A percentile compares a stretch with the other conserved stretches of the same genome.
Evolutionary conservation across 2,113 vertebrate genomes (phyloP).

Genomic region (Seriola dumerili): DNA sequence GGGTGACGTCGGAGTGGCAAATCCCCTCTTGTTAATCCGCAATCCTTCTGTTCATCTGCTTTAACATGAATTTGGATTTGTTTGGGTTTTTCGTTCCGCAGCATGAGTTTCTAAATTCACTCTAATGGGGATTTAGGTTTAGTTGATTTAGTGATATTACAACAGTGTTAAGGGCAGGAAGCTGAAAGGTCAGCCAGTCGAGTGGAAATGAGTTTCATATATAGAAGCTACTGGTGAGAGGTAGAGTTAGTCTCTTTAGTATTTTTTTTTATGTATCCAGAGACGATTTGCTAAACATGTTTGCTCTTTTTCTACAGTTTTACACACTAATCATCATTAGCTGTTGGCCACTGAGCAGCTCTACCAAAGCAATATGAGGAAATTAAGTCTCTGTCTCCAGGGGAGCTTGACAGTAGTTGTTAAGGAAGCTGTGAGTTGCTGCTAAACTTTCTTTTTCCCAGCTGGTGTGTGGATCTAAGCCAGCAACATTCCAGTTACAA

Average conservation of each 20-base stretch:
- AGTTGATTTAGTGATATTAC: slow-evolving; percentile 70
- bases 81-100: slow-evolving; percentile 72
- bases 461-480: slow-evolving; percentile 47
- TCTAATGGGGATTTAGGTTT: slow-evolving; percentile 72
- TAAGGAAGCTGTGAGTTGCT: slow-evolving; percentile 59
- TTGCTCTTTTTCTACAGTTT: slow-evolving; percentile 50
- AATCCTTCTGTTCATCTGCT: slow-evolving; percentile 84
- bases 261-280: slow-evolving; percentile 16
- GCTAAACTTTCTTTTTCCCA: slow-evolving; percentile 55
- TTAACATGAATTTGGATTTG: slow-evolving; percentile 80
- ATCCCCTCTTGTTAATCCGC: slow-evolving; percentile 82
- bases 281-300: slow-evolving; percentile 7
- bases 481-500: slow-evolving; percentile 53
- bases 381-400: slow-evolving; percentile 42
- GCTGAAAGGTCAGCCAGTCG: slow-evolving; percentile 27
- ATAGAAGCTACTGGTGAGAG: slow-evolving; percentile 28
- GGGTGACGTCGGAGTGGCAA: slow-evolving; percentile 76
- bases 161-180: slow-evolving; percentile 48
- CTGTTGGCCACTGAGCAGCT: slow-evolving; percentile 42
- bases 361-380: slow-evolving; percentile 33
- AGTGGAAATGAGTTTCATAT: slow-evolving; percentile 30
- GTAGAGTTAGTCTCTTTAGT: slow-evolving; percentile 6
- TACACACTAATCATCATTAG: slow-evolving; percentile 51
- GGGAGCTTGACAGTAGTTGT: slow-evolving; percentile 64
- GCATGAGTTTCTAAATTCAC: slow-evolving; percentile 65